These are phyloP conservation scores for Pongo pygmaeus DNA, from an alignment of 2,113 vertebrate genomes.

Conservation along the genomic window DNA sequence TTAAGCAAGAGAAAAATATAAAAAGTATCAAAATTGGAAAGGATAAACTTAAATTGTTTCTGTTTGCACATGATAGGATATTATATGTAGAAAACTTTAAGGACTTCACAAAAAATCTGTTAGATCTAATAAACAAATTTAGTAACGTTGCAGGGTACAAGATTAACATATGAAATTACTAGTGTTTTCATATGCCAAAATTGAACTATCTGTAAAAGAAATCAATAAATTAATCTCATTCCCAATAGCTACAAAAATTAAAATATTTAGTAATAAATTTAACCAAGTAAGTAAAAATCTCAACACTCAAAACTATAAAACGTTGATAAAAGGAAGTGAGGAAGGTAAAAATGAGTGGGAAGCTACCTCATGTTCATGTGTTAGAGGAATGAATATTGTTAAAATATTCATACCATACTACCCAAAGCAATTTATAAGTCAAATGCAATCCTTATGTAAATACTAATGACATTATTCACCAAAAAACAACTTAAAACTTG, in stretches of 20 bases:
- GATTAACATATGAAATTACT: neutral
- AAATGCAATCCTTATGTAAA: neutral
- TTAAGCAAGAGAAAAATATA: neutral
- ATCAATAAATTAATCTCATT: neutral
- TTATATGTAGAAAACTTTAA: neutral
- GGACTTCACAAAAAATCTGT: neutral
- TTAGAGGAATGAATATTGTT: neutral
- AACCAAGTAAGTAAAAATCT: neutral
- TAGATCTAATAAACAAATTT: neutral
- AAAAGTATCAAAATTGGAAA: neutral
- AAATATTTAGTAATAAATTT: neutral
- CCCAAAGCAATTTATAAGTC: neutral
- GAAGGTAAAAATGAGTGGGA: neutral
- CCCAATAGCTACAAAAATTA: neutral
- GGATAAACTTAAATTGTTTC: neutral
- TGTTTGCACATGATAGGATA: neutral
- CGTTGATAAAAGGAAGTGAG: neutral
- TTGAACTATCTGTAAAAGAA: neutral
- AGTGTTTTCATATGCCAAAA: neutral
- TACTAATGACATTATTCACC: neutral
- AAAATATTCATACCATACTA: neutral
- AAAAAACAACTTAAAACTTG: neutral
- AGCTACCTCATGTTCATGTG: neutral
- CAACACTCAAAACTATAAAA: neutral
- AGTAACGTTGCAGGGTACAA: neutral